These are phyloP conservation scores for Nyctalus aviator DNA, from an alignment of 2,797 vertebrate species.

Conservation along the genomic window DNA sequence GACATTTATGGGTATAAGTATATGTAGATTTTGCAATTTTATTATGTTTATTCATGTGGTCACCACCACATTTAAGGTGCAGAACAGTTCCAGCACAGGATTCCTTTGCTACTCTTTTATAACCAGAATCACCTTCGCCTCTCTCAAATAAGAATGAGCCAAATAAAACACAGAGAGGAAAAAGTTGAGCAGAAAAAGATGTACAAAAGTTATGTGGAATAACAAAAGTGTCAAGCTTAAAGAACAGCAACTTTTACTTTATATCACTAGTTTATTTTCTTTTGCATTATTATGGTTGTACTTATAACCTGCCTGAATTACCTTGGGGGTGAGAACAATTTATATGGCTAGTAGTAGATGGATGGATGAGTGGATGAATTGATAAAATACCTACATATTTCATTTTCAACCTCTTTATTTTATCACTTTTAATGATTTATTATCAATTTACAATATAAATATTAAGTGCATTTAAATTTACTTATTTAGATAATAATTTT, in stretches of 20 bases:
- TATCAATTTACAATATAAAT: conserved; percentile 69
- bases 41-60: background rate
- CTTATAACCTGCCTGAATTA: background rate
- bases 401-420: conserved; percentile 70
- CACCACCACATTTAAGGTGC: background rate
- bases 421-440: conserved; percentile 67
- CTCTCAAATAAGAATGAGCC: background rate
- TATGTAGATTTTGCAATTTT: background rate
- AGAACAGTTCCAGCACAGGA: background rate
- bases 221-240: background rate
- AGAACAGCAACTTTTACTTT: background rate
- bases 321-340: background rate
- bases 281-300: background rate
- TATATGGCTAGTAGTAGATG: background rate
- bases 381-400: background rate
- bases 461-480: conserved; percentile 12
- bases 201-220: background rate
- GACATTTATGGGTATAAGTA: background rate
- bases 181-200: background rate
- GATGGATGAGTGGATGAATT: background rate
- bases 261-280: background rate
- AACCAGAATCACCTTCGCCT: background rate
- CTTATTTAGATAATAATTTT: background rate
- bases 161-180: background rate
- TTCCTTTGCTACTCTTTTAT: background rate